Percentiles rank a stretch among this genome's conserved stretches.
These are phyloP conservation scores for Calycopis cecrops DNA, from an alignment of 1,140 invertebrate species.

Conservation along the genomic window DNA sequence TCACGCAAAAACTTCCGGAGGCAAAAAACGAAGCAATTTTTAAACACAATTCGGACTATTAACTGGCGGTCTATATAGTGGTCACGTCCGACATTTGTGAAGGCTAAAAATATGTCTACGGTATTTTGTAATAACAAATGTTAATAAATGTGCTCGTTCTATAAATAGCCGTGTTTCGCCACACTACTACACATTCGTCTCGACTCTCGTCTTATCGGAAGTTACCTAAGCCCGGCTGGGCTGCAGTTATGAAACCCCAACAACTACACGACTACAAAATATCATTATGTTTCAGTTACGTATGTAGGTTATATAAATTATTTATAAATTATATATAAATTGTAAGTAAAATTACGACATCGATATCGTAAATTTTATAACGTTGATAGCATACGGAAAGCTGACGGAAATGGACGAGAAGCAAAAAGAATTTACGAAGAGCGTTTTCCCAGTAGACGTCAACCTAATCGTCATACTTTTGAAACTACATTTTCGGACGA, in stretches of 20 bases:
- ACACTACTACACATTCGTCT: constrained; percentile 23
- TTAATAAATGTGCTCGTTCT: too few species aligned
- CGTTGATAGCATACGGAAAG: too few species aligned
- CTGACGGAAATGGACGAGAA: too few species aligned
- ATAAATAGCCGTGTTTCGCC: neutral
- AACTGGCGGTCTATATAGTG: constrained; percentile 8
- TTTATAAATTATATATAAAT: too few species aligned
- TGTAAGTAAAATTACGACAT: too few species aligned
- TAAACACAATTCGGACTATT: constrained; percentile 21
- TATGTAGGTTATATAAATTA: too few species aligned
- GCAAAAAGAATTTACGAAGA: too few species aligned
- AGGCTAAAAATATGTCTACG: constrained; percentile 1
- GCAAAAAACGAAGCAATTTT: constrained; percentile 20
- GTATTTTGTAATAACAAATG: neutral
- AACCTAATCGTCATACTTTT: too few species aligned
- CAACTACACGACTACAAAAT: constrained; percentile 4
- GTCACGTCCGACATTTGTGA: constrained; percentile 14
- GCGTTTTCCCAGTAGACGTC: too few species aligned
- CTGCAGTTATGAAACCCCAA: constrained; percentile 1
- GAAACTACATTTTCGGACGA: too few species aligned
- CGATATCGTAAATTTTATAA: too few species aligned
- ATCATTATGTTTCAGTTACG: too few species aligned
- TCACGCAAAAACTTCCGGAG: constrained; percentile 1
- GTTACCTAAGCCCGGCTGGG: constrained; percentile 1
- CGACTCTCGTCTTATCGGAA: constrained; percentile 4